phyloP scores from a whole-genome alignment of 2,797 vertebrate species.

The Coccyzus lansbergi region DNA sequence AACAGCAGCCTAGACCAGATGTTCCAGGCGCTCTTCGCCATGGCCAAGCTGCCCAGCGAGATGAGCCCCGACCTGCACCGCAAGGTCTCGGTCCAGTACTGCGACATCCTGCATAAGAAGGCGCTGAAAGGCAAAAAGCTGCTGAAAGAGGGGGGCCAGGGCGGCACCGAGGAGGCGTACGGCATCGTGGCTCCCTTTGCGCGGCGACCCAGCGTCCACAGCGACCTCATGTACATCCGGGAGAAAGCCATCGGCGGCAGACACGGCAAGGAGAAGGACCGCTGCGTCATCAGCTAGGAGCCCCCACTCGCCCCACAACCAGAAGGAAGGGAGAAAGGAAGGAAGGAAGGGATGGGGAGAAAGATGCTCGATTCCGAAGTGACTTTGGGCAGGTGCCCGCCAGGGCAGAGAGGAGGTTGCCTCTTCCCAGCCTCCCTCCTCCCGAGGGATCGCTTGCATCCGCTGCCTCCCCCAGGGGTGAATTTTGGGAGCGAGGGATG shows the following conservation, averaged over 20 bases:
- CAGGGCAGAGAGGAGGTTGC: background rate
- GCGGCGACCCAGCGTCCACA: conserved; percentile 95
- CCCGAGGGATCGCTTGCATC: background rate
- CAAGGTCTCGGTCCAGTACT: conserved; percentile 92
- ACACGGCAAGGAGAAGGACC: conserved; percentile 90
- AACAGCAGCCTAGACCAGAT: conserved; percentile 96
- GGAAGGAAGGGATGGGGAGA: background rate
- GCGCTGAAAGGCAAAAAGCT: conserved; percentile 86
- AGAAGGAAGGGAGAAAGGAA: background rate
- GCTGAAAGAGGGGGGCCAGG: conserved; percentile 82
- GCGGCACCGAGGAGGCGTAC: conserved; percentile 84
- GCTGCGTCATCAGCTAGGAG: conserved; percentile 91
- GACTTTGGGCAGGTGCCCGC: background rate
- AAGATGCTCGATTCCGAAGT: background rate
- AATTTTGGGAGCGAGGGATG: conserved; percentile 10
- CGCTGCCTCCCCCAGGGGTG: background rate
- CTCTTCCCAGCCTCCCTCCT: conserved; percentile 40
- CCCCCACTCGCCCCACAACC: fast-evolving
- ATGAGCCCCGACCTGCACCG: conserved; percentile 98
- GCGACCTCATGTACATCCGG: conserved; percentile 96
- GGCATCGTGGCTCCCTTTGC: conserved; percentile 93
- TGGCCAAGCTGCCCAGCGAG: conserved; percentile 94
- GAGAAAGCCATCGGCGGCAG: conserved; percentile 88
- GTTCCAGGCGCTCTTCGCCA: conserved; percentile 92
- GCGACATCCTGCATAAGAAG: conserved; percentile 91